Base-by-base conservation (phyloP, 2,113 vertebrate genomes). In the Periophthalmodon schlosseri region DNA sequence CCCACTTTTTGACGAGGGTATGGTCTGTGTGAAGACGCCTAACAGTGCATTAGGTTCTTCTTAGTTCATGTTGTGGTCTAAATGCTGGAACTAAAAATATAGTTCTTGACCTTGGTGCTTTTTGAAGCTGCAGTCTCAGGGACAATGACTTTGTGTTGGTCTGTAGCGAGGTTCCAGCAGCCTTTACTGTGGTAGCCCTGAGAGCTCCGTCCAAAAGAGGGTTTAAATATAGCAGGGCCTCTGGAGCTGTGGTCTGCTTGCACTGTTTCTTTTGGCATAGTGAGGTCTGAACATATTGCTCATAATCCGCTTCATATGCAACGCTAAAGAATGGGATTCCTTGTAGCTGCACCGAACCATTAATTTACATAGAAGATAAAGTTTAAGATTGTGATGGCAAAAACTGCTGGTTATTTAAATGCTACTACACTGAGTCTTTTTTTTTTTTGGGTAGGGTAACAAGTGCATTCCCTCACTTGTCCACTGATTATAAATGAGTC, bases 401-500 rank as follows among this genome's bases (percentile, higher is more conserved):
- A 60, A 78, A 68, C 4, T 44, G 63, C 71, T 65, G 77, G 56
- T 70, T 68, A 76, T 80, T 77, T 77, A 73, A 77, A 75, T 76
- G 76, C 57, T 76, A 63, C 66, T 74, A 77, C 81, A 20, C 15
- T 34, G 60, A 63, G n/a, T n/a, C n/a, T n/a, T n/a, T 24, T 81
- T 77, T 78, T 72, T 61, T 23, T 63, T 36, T 78, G 64, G 73
- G 72, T 80, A 77, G 77, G 74, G 76, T 74, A 87, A 91, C 88
- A 91, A 90, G 87, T 88, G 70, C 39, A 65, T 81, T 64, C 88
- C 86, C 81, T 90, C 84, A 1, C 8, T 85, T 86, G 76, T 89
- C 68, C 91, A 82, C 86, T 89, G 91, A 61, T 87, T 94, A 95
- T 95, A 97, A 98, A 97, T 96, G 93, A 95, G 93, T 87, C 94